Conservation (phyloP, 2,113 vertebrate species). For the Vidua macroura region DNA sequence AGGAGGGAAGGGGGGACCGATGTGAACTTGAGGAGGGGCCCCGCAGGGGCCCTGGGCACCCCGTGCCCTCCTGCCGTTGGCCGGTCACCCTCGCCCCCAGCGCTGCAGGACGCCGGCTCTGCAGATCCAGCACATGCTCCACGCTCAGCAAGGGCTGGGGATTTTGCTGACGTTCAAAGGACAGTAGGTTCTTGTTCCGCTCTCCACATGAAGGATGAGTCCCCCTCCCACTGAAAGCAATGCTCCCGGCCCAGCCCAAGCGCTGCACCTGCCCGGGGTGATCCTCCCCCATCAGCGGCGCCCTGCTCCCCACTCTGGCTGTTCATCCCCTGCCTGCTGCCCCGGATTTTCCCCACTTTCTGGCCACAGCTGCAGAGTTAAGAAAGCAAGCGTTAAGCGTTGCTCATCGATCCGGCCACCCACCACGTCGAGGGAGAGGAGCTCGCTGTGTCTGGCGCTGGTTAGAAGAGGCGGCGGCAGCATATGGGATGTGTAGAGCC, state of each 20-base stretch:
- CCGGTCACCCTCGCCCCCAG: not conserved
- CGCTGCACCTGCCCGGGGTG: not conserved
- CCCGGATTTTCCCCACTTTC: not conserved
- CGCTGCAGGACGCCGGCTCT: not conserved
- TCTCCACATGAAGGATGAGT: not conserved
- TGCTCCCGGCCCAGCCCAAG: not conserved
- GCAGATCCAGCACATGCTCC: constrained; percentile 21
- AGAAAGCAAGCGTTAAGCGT: not conserved
- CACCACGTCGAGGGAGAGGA: constrained; percentile 9
- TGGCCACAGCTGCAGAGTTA: not conserved
- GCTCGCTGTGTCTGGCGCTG: not conserved
- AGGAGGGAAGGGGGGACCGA: not conserved
- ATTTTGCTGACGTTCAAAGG: constrained; percentile 10
- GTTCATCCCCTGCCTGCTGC: not conserved
- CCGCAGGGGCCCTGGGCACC: not conserved
- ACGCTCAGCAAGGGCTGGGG: not conserved
- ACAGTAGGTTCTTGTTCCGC: not conserved
- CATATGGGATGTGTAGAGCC: not conserved
- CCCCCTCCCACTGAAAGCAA: not conserved
- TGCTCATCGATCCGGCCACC: not conserved
- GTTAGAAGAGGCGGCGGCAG: not conserved
- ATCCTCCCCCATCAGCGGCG: accelerated
- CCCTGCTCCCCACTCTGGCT: not conserved
- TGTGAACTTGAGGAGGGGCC: not conserved
- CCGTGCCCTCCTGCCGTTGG: not conserved